These are phyloP conservation scores for Brachyrhaphis roseni DNA, from an alignment of 2,797 vertebrate species.

Conservation along the genomic window DNA sequence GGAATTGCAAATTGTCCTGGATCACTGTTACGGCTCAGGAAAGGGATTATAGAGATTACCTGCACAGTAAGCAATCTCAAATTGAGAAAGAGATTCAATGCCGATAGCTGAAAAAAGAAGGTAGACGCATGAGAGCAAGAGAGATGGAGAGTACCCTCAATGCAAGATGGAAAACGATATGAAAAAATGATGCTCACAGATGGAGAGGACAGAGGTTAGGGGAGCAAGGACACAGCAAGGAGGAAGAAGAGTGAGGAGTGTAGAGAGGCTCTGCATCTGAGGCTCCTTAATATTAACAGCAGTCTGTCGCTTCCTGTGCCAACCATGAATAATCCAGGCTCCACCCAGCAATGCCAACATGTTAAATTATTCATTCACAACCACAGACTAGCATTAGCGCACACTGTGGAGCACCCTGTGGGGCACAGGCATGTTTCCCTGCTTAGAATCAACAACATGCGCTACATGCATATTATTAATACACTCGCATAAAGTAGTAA, in stretches of 20 bases:
- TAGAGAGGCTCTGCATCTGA: conserved; percentile 16
- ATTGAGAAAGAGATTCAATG: conserved; percentile 24
- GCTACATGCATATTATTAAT: conserved; percentile 22
- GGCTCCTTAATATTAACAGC: conserved; percentile 59
- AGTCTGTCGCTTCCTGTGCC: conserved; percentile 57
- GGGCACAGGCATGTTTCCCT: conserved; percentile 23
- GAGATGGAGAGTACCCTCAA: neutral
- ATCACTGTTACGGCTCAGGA: conserved; percentile 31
- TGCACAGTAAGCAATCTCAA: conserved; percentile 35
- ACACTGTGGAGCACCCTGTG: conserved; percentile 29
- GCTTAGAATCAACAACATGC: conserved; percentile 3
- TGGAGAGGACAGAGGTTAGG: conserved; percentile 48
- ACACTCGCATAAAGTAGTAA: neutral
- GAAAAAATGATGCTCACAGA: conserved; percentile 30
- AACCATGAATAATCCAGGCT: conserved; percentile 74
- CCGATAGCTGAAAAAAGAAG: conserved; percentile 4
- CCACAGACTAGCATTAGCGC: conserved; percentile 68
- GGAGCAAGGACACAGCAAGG: conserved; percentile 20
- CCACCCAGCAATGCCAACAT: conserved; percentile 55
- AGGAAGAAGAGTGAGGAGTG: conserved; percentile 8
- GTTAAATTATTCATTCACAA: conserved; percentile 73
- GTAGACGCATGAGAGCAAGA: neutral
- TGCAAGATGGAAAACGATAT: neutral
- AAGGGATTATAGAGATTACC: conserved; percentile 51
- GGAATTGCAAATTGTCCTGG: conserved; percentile 23